Evolutionary conservation across 2,113 vertebrate species (phyloP).

Genomic region (Tauraco erythrolophus): DNA sequence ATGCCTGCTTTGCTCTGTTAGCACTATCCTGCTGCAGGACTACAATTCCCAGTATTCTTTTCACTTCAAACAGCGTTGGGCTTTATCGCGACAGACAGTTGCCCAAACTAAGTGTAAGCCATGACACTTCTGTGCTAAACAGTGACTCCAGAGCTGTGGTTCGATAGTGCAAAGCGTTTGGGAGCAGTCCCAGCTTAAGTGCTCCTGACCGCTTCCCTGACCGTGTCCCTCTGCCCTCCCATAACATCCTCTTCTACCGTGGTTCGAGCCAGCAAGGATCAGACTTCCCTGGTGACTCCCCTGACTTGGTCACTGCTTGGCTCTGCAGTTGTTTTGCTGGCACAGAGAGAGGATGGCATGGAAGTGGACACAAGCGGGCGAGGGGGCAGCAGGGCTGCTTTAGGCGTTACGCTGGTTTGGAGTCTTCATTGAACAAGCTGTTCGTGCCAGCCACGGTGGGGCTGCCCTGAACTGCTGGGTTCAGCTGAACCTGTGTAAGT

Average conservation of each 20-base stretch:
- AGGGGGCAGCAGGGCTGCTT: background rate
- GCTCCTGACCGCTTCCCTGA: background rate
- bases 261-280: background rate
- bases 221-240: rapidly evolving
- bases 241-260: rapidly evolving
- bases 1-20: background rate
- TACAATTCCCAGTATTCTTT: background rate
- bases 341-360: background rate
- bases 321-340: background rate
- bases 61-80: background rate
- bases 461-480: background rate
- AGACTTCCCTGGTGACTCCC: background rate
- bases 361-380: background rate
- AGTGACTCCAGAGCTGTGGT: background rate
- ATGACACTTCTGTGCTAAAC: background rate
- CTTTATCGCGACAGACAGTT: background rate
- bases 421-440: background rate
- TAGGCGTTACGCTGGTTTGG: background rate
- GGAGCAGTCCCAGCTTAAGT: background rate
- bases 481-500: background rate
- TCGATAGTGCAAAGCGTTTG: background rate
- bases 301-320: rapidly evolving
- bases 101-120: background rate
- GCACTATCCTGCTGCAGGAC: background rate
- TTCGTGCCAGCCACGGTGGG: background rate